These are phyloP conservation scores for Enteromius mattozi DNA, from an alignment of 2,797 vertebrate genomes.

Conservation along the genomic window DNA sequence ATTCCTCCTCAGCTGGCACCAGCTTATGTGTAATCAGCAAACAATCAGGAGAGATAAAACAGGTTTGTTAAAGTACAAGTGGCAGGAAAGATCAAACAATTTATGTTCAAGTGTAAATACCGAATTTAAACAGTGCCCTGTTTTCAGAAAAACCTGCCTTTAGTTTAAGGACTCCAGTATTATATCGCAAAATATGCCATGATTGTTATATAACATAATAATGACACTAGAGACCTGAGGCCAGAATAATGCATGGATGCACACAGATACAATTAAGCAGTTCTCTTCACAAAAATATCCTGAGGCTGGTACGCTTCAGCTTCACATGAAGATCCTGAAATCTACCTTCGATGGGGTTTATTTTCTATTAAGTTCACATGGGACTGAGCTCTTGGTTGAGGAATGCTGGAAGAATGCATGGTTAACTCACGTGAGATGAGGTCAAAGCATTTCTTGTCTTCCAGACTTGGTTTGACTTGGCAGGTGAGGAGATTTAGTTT, in stretches of 20 bases:
- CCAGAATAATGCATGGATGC: constrained; percentile 19
- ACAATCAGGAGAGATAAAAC: constrained; percentile 26
- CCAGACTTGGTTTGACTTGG: constrained; percentile 84
- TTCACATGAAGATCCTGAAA: not conserved
- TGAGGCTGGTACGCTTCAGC: constrained; percentile 3
- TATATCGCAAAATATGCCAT: constrained; percentile 6
- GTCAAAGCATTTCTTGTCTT: constrained; percentile 88
- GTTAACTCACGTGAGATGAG: constrained; percentile 83
- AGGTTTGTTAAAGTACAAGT: constrained; percentile 22
- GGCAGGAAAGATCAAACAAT: constrained; percentile 19
- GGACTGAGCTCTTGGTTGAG: not conserved
- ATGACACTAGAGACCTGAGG: constrained; percentile 12
- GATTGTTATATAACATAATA: constrained; percentile 3
- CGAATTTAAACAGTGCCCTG: not conserved
- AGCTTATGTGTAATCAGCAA: constrained; percentile 17
- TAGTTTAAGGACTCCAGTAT: not conserved
- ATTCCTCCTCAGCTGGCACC: not conserved
- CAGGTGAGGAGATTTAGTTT: constrained; percentile 88
- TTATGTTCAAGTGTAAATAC: not conserved
- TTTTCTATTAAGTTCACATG: not conserved
- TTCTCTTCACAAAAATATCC: constrained; percentile 5
- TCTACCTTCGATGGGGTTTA: constrained; percentile 11
- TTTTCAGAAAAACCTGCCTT: not conserved
- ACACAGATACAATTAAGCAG: constrained; percentile 16
- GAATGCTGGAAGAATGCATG: not conserved